A percentile compares a stretch with the other conserved stretches of the same genome.
Evolutionary conservation across 2,113 vertebrate genomes (phyloP).

Genomic region (Phaetusa simplex): DNA sequence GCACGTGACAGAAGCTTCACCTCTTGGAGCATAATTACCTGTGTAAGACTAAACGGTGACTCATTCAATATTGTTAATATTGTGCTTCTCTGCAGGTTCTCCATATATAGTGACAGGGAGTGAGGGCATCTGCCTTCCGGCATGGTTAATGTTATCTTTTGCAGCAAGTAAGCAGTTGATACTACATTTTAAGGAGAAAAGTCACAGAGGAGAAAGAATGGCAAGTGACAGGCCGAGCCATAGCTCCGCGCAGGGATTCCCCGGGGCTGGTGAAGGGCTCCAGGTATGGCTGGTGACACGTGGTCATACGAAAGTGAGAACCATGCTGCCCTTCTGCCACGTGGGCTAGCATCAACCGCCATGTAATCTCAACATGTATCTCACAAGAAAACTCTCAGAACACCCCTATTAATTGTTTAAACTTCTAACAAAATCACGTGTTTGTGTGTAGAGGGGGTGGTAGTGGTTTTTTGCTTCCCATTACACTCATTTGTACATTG

Average conservation of each 20-base stretch:
- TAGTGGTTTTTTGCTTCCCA: background rate
- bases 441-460: rapidly evolving
- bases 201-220: background rate
- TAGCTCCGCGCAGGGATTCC: background rate
- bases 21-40: background rate
- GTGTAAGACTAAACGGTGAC: background rate
- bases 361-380: background rate
- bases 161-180: background rate
- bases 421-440: background rate
- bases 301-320: background rate
- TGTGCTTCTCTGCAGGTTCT: background rate
- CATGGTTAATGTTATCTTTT: background rate
- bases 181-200: background rate
- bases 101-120: background rate
- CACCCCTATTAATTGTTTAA: background rate
- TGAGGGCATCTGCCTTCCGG: background rate
- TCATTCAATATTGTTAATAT: background rate
- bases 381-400: background rate
- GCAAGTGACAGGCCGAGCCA: background rate
- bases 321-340: background rate
- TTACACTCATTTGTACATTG: background rate
- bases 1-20: background rate
- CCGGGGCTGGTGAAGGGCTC: background rate
- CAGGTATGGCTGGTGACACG: rapidly evolving
- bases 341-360: background rate